Conservation (phyloP, 2,113 vertebrate genomes). For the Clupea harengus region DNA sequence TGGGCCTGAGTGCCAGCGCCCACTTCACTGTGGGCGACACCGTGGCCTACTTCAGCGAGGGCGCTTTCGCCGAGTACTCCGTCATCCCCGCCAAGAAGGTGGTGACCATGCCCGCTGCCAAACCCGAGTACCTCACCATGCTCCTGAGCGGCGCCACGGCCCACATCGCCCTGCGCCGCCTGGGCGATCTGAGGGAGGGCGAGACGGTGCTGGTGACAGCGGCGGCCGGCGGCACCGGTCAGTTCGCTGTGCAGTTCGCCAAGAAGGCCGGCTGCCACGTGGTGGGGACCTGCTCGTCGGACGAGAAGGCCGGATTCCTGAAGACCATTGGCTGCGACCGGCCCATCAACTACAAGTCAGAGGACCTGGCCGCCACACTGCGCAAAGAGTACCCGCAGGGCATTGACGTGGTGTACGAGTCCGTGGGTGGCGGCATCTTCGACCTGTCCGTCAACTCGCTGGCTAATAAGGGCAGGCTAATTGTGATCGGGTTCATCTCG, state of each 20-base stretch:
- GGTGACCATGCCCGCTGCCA: slow-evolving; percentile 72
- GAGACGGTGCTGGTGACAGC: slow-evolving; percentile 87
- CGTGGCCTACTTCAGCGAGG: slow-evolving; percentile 79
- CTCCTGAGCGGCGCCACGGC: slow-evolving; percentile 84
- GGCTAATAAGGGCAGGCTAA: slow-evolving; percentile 79
- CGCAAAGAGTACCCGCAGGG: slow-evolving; percentile 79
- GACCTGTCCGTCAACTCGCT: slow-evolving; percentile 79
- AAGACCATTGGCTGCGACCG: slow-evolving; percentile 85
- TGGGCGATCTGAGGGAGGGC: slow-evolving; percentile 79
- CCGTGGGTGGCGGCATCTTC: slow-evolving; percentile 83
- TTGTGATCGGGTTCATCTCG: slow-evolving; percentile 87
- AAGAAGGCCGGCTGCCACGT: slow-evolving; percentile 87
- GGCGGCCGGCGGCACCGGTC: slow-evolving; percentile 85
- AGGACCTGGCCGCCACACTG: slow-evolving; percentile 75
- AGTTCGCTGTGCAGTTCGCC: slow-evolving; percentile 89
- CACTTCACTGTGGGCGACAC: slow-evolving; percentile 77
- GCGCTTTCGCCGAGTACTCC: slow-evolving; percentile 88
- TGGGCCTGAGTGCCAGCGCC: slow-evolving; percentile 86
- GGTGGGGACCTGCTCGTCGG: slow-evolving; percentile 87
- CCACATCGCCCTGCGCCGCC: slow-evolving; percentile 82
- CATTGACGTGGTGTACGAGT: slow-evolving; percentile 88
- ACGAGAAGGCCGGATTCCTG: slow-evolving; percentile 83
- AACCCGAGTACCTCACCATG: slow-evolving; percentile 82
- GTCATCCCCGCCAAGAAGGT: slow-evolving; percentile 75
- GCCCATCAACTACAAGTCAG: slow-evolving; percentile 82